These are phyloP conservation scores for Cisticola juncidis DNA, from an alignment of 2,113 vertebrate genomes.

Conservation along the genomic window DNA sequence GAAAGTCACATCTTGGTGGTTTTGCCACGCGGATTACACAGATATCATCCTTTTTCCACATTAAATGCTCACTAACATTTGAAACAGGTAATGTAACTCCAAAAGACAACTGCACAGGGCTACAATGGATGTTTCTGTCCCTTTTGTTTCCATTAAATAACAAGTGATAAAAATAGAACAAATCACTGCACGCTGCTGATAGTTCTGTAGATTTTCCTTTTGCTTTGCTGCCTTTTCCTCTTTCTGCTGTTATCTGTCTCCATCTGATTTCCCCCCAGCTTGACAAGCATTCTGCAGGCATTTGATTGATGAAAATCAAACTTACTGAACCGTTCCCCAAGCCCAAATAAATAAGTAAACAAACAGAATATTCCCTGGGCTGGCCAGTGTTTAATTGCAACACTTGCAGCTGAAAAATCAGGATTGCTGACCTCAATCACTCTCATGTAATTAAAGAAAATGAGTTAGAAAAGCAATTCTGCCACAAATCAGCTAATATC, in stretches of 20 bases:
- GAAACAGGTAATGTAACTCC: background rate
- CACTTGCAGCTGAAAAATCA: background rate
- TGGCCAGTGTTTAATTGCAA: background rate
- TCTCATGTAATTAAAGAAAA: background rate
- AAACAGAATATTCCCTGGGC: constrained; percentile 6
- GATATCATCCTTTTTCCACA: background rate
- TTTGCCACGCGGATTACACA: background rate
- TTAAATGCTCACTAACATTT: background rate
- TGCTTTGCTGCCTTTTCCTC: background rate
- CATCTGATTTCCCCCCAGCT: background rate
- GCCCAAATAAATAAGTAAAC: background rate
- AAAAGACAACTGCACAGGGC: background rate
- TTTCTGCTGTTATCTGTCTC: background rate
- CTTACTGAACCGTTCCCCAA: background rate
- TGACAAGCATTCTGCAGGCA: background rate
- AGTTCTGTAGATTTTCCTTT: constrained; percentile 6
- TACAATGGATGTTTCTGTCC: background rate
- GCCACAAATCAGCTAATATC: background rate
- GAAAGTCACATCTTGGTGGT: background rate
- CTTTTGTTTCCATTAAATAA: constrained; percentile 10
- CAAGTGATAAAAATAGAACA: background rate
- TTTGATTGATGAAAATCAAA: background rate
- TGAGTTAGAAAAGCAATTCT: constrained; percentile 1
- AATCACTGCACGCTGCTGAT: background rate
- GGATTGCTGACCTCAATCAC: background rate